These are phyloP conservation scores for Pangasius macronema DNA, from an alignment of 2,797 vertebrate species.

Conservation along the genomic window DNA sequence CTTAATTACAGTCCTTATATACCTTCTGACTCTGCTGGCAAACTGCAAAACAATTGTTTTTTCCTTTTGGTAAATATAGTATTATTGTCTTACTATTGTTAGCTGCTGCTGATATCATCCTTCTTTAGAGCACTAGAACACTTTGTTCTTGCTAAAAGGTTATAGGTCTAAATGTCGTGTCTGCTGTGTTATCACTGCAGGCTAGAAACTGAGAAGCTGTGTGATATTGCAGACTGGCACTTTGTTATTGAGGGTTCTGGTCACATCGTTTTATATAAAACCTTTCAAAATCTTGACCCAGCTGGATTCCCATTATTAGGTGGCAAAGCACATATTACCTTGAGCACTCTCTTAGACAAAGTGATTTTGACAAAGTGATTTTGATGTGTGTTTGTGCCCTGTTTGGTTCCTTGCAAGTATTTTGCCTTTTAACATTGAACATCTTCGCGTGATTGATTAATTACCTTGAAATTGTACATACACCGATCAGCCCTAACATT, in stretches of 20 bases:
- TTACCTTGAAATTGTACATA: background rate
- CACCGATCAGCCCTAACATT: too few relatives aligned
- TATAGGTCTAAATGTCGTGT: background rate
- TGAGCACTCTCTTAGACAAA: background rate
- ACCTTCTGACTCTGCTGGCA: background rate
- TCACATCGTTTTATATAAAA: background rate
- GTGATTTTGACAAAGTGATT: background rate
- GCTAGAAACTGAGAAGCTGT: background rate
- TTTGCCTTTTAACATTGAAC: background rate
- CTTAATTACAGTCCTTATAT: background rate
- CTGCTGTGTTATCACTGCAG: background rate
- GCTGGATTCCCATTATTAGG: background rate
- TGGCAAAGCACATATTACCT: background rate
- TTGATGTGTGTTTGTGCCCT: background rate
- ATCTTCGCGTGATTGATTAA: background rate
- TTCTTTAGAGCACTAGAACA: background rate
- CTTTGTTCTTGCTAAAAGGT: background rate
- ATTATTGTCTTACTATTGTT: background rate
- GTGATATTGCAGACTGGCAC: constrained; percentile 11
- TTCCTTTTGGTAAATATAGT: background rate
- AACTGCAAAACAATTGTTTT: background rate
- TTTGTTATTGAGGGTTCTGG: background rate
- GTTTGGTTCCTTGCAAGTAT: background rate
- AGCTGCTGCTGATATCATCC: background rate
- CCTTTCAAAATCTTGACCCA: background rate